These are phyloP conservation scores for Eubasilissa regina DNA, from an alignment of 1,140 invertebrate genomes.

Conservation along the genomic window DNA sequence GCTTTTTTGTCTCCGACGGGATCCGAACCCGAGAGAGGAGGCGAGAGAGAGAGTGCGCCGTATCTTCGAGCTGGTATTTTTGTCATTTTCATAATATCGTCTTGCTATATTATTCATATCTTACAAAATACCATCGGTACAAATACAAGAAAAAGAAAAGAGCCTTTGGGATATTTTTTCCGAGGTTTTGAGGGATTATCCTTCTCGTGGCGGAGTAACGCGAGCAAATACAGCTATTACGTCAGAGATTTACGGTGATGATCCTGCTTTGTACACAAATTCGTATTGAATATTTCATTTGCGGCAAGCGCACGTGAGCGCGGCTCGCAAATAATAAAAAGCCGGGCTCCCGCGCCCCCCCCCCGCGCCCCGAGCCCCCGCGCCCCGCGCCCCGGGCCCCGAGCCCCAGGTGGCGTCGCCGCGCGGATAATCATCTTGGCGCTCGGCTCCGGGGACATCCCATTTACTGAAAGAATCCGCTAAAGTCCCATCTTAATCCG, in stretches of 20 bases:
- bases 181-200: slow-evolving; percentile 33
- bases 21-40: too few species aligned
- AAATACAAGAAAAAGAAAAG: background rate
- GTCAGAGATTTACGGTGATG: slow-evolving; percentile 40
- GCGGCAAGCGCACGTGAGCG: slow-evolving; percentile 32
- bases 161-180: background rate
- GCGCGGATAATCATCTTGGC: slow-evolving; percentile 59
- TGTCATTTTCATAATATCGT: background rate
- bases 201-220: slow-evolving; percentile 5
- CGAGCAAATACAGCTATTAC: slow-evolving; percentile 32
- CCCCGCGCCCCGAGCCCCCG: slow-evolving; percentile 42
- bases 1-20: too few species aligned
- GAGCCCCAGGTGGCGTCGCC: slow-evolving; percentile 58
- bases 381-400: background rate
- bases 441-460: slow-evolving; percentile 58
- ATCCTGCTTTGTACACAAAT: slow-evolving; percentile 38
- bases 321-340: slow-evolving; percentile 54
- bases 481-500: slow-evolving; percentile 60
- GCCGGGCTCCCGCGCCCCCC: slow-evolving; percentile 28
- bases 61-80: too few species aligned
- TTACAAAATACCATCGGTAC: background rate
- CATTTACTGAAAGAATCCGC: slow-evolving; percentile 61
- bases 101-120: background rate
- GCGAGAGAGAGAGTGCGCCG: too few species aligned
- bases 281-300: slow-evolving; percentile 43